phyloP scores from a whole-genome alignment of 2,797 vertebrate genomes.

The Rhodeus uyekii region DNA sequence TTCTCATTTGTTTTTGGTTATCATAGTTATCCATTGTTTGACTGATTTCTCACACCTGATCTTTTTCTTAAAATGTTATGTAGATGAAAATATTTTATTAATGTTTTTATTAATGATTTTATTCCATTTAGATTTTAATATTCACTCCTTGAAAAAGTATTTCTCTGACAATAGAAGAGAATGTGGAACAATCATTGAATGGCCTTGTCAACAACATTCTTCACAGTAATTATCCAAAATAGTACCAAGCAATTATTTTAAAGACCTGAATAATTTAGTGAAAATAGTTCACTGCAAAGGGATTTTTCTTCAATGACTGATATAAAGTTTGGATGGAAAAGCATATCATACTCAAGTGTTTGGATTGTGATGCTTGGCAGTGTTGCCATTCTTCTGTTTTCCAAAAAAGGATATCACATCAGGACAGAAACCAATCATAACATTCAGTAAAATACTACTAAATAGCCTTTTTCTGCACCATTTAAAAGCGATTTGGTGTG shows the following conservation, averaged over 20 bases:
- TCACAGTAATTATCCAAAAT: not conserved
- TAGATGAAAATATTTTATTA: not conserved
- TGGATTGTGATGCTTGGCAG: slow-evolving; percentile 25
- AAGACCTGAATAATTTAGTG: slow-evolving; percentile 2
- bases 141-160: not conserved
- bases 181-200: not conserved
- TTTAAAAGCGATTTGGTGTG: slow-evolving; percentile 39
- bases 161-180: not conserved
- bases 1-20: not conserved
- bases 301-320: slow-evolving; percentile 8
- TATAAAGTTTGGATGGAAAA: slow-evolving; percentile 1
- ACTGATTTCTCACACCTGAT: not conserved
- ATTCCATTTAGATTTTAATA: not conserved
- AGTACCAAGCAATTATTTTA: not conserved
- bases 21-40: not conserved
- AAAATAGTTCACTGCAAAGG: not conserved
- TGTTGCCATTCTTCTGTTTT: slow-evolving; percentile 29
- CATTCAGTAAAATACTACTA: slow-evolving; percentile 13
- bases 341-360: not conserved
- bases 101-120: not conserved
- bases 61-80: not conserved
- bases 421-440: slow-evolving; percentile 32
- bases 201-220: not conserved
- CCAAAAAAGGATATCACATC: slow-evolving; percentile 26
- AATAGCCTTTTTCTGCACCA: slow-evolving; percentile 25